phyloP scores from a whole-genome alignment of 2,113 vertebrate genomes.

The Xiphophorus maculatus region DNA sequence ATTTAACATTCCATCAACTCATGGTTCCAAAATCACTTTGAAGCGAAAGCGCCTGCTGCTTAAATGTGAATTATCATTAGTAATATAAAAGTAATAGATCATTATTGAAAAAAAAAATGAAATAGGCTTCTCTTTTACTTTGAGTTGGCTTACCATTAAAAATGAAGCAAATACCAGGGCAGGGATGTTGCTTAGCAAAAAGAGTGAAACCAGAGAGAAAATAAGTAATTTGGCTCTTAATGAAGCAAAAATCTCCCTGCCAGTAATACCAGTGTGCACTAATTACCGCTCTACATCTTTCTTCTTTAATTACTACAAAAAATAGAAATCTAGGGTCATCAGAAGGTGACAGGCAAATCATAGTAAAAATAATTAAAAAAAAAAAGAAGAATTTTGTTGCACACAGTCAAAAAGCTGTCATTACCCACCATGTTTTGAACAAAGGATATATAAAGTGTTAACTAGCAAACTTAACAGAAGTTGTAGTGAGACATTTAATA shows the following conservation, averaged over 20 bases:
- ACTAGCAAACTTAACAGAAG: neutral
- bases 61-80: neutral
- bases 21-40: neutral
- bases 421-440: neutral
- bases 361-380: no score
- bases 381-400: neutral
- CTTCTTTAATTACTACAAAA: conserved; percentile 3
- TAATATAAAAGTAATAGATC: neutral
- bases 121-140: neutral
- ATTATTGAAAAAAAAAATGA: neutral
- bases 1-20: neutral
- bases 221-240: neutral
- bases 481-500: neutral
- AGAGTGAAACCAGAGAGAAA: neutral
- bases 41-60: neutral
- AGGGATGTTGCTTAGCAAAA: neutral
- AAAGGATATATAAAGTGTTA: neutral
- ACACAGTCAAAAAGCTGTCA: neutral
- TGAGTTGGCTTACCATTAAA: neutral
- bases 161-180: neutral
- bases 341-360: neutral
- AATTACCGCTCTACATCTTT: conserved; percentile 2
- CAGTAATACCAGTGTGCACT: neutral
- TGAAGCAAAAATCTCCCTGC: conserved; percentile 1
- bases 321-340: conserved; percentile 11